Conservation (phyloP, 2,113 vertebrate species). For the Barnardius zonarius region DNA sequence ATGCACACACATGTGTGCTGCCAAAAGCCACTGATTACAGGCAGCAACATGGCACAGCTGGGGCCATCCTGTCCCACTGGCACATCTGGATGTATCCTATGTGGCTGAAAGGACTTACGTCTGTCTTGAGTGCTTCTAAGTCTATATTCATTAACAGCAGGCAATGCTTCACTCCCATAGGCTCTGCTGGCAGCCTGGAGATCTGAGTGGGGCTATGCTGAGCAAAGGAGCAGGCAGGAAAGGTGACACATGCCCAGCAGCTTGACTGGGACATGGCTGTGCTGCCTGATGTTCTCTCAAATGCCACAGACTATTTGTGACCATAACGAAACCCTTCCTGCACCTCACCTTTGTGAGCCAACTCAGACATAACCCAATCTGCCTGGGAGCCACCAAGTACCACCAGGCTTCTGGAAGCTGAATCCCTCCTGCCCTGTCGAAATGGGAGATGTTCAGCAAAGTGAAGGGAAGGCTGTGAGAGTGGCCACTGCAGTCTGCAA, state of each 20-base stretch:
- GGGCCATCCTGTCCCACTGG: neutral
- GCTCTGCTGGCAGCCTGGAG: neutral
- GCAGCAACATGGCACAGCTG: neutral
- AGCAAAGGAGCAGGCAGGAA: neutral
- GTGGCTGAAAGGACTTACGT: neutral
- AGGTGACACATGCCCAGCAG: neutral
- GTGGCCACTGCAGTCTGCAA: neutral
- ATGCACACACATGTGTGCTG: accelerated
- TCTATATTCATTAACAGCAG: neutral
- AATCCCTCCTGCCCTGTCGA: neutral
- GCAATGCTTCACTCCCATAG: neutral
- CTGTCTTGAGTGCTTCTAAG: neutral
- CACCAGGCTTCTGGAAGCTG: neutral
- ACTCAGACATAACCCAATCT: neutral
- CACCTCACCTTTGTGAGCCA: neutral
- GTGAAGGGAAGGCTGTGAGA: neutral
- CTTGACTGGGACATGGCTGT: neutral
- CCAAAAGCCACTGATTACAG: neutral
- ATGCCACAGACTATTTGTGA: neutral
- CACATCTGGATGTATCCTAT: neutral
- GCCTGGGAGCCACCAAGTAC: neutral
- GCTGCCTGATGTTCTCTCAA: neutral
- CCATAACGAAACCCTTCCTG: neutral
- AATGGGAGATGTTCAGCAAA: neutral
- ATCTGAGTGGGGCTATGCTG: neutral